Evolutionary conservation across 2,113 vertebrate species (phyloP), one percentile per base, ranked within the genome.

Genomic region (Bos indicus): DNA sequence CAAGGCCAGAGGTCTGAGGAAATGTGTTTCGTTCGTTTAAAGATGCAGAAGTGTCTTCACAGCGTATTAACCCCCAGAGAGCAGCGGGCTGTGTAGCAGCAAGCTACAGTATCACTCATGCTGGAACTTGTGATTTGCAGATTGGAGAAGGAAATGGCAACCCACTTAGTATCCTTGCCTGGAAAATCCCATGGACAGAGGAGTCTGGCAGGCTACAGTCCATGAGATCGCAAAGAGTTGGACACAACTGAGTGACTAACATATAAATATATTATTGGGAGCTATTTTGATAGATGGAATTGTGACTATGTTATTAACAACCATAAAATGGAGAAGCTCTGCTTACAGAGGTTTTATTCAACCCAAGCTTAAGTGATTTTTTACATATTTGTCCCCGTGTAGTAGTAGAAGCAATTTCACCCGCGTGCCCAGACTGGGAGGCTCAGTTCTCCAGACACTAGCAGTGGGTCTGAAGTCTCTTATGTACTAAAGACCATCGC

Each of bases 1-100:
- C 93, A 98, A 98, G 95, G 40, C 13, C 98, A 94, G 83, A 96
- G 89, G 81, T 78, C 54, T 96, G 57, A 90, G 25, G 60, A 93
- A 92, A 91, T n/a, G 51, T 48, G 62, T 86, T 91, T 40, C 52
- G n/a, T 96, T 96, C 90, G 15, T 62, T 98, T 97, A 97, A 90
- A 97, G 84, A 86, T 95, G 64, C 36, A 93, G 46, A 92, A 95
- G 87, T 1, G 0, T 93, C 57, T 43, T 84, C 54, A 62, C 8
- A 80, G 88, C 19, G 56, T 86, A 85, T 90, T 94, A 91, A 97
- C 74, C 36, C 43, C 28, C 64, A 84, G 94, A 95, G 48, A 90
- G 46, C n/a, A 81, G 19, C 8, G 5, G 46, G 33, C 90, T 56
- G 23, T 46, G 28, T 71, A 23, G n/a, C n/a, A 43, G 21, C 10